Conservation (phyloP, 2,888 invertebrate genomes). For the Coenonympha glycerion region DNA sequence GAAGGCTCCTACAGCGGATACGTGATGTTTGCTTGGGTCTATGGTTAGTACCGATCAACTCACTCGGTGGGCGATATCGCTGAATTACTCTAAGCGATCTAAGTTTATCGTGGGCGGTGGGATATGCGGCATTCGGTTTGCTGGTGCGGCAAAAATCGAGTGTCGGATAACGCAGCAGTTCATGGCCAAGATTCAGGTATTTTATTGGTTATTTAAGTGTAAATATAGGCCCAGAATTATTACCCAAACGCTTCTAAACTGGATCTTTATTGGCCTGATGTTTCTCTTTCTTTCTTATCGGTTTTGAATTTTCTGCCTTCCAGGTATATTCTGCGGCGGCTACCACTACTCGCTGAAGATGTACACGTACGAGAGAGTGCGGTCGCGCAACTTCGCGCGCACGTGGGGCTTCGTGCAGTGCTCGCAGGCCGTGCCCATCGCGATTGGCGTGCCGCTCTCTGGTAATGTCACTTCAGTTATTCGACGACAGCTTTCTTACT, state of each 20-base stretch:
- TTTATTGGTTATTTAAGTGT: too few relatives aligned
- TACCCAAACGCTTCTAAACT: too few relatives aligned
- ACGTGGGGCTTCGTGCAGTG: slow-evolving; percentile 94
- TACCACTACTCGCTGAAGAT: slow-evolving; percentile 92
- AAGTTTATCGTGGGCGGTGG: slow-evolving; percentile 88
- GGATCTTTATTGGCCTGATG: too few relatives aligned
- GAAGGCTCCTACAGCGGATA: slow-evolving; percentile 85
- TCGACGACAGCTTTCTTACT: too few relatives aligned
- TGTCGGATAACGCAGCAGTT: slow-evolving; percentile 91
- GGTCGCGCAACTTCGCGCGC: slow-evolving; percentile 88
- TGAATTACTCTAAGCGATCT: slow-evolving; percentile 82
- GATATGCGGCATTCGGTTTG: slow-evolving; percentile 87
- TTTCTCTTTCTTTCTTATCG: too few relatives aligned
- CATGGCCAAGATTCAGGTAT: too few relatives aligned
- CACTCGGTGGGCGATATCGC: slow-evolving; percentile 79
- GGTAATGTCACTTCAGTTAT: too few relatives aligned
- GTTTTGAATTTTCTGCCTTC: not conserved
- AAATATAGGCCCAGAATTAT: too few relatives aligned
- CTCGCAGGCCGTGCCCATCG: slow-evolving; percentile 89
- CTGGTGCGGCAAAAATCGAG: slow-evolving; percentile 89
- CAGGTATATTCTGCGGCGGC: slow-evolving; percentile 90
- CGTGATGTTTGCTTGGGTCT: slow-evolving; percentile 87
- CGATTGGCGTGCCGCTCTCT: slow-evolving; percentile 88
- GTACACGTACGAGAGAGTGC: slow-evolving; percentile 90
- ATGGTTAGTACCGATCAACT: too few relatives aligned